Percentiles rank a stretch among this genome's conserved stretches.
Evolutionary conservation across 2,888 invertebrate species (phyloP).

Genomic region (Epiblema foenella): DNA sequence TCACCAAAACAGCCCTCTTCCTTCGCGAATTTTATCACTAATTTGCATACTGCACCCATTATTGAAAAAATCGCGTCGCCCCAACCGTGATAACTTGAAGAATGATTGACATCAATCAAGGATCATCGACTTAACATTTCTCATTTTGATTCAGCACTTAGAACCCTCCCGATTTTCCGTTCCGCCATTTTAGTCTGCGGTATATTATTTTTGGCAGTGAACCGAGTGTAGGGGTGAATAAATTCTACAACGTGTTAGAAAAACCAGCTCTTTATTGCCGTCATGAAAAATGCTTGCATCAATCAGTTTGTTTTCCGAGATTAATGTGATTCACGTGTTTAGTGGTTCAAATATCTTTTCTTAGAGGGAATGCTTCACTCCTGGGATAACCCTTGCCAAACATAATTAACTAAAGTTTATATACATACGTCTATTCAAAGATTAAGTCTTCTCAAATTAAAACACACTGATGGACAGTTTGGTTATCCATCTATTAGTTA

Average conservation of each 20-base stretch:
- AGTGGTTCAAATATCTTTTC: slow-evolving; percentile 4
- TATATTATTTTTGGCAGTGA: slow-evolving; percentile 64
- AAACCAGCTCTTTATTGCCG: slow-evolving; percentile 39
- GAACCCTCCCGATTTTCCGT: slow-evolving; percentile 32
- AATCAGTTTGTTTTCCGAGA: slow-evolving; percentile 34
- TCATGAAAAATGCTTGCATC: slow-evolving; percentile 41
- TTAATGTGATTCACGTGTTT: slow-evolving; percentile 28
- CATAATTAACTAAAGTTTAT: neutral
- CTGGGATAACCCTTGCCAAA: neutral
- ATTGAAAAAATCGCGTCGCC: slow-evolving; percentile 22
- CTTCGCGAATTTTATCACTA: neutral
- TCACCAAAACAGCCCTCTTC: neutral
- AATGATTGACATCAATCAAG: slow-evolving; percentile 37
- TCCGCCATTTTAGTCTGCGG: slow-evolving; percentile 30
- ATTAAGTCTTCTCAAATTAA: no score
- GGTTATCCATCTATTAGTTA: no score
- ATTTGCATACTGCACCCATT: slow-evolving; percentile 23
- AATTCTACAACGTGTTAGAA: slow-evolving; percentile 45
- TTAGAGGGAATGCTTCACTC: neutral
- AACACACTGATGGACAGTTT: no score
- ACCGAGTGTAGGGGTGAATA: slow-evolving; percentile 53
- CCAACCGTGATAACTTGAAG: slow-evolving; percentile 19
- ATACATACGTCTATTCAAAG: no score
- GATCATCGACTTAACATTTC: slow-evolving; percentile 19
- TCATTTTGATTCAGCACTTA: slow-evolving; percentile 30